Evolutionary conservation across 2,797 vertebrate genomes (phyloP), one percentile per base, ranked within the genome.

Genomic region (Acanthiza pusilla): DNA sequence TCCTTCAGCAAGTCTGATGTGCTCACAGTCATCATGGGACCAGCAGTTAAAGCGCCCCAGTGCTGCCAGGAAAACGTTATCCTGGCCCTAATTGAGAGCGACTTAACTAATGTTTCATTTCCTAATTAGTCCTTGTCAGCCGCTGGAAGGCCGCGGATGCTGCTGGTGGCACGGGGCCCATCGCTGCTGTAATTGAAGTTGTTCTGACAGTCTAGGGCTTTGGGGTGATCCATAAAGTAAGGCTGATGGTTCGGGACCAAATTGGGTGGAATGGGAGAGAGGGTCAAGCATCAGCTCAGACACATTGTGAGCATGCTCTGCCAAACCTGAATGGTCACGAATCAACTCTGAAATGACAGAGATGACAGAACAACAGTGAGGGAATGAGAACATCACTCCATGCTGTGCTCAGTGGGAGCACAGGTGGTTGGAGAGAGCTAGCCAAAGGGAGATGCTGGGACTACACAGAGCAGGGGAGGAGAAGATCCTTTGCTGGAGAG

Each of bases 21-120:
- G 97, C 96, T 97, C 94, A 89, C 70, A 90, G 84, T 97, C 96
- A 95, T 97, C 93, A 70, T 94, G 95, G 94, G 96, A 97, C 93
- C 88, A 96, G 94, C 89, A 95, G 97, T 98, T 96, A 97, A 94
- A 97, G 94, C 38, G 57, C 94, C 93, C 94, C 86, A 83, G 89
- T 47, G 77, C 96, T 97, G 97, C 96, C 94, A 96, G 96, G 92
- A 96, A 97, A 97, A 97, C 91, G 94, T 97, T 97, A 97, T 97
- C 95, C 94, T 96, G 88, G 95, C 91, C 96, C 94, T 98, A 97
- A 98, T 97, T 98, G 97, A 97, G 96, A 97, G 85, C 85, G 97
- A 97, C 96, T 97, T 98, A 98, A 96, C 96, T 94, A 97, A 91
- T 97, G 96, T 98, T 98, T 98, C 96, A 98, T 97, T 97, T 98